Conservation (phyloP, 2,888 invertebrate species). For the Brenthis hecate region DNA sequence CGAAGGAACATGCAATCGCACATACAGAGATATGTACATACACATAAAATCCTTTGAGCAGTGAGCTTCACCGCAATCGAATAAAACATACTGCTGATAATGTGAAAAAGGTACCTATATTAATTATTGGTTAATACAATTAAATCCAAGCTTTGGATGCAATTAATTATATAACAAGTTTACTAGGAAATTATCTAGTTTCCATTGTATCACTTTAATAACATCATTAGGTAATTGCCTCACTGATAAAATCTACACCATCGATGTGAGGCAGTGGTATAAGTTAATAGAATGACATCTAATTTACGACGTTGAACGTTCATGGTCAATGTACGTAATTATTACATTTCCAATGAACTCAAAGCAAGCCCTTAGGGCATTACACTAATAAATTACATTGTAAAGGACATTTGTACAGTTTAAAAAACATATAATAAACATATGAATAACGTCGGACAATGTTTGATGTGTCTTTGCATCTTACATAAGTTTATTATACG, state of each 20-base stretch:
- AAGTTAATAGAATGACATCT: slow-evolving; percentile 2
- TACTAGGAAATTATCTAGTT: slow-evolving; percentile 9
- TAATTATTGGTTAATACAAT: not conserved
- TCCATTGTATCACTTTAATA: slow-evolving; percentile 5
- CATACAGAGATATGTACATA: too few species aligned
- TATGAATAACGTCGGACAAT: too few species aligned
- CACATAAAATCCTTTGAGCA: too few species aligned
- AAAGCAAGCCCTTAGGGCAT: not conserved
- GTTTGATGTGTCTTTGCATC: too few species aligned
- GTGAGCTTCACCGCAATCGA: too few species aligned
- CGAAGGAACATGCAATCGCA: too few species aligned
- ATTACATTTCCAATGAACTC: not conserved
- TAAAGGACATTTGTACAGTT: not conserved
- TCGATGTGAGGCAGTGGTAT: not conserved
- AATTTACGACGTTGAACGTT: not conserved
- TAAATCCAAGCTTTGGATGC: not conserved
- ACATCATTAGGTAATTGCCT: slow-evolving; percentile 10
- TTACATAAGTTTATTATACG: too few species aligned
- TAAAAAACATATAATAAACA: too few species aligned
- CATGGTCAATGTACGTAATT: slow-evolving; percentile 3
- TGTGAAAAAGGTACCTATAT: too few species aligned
- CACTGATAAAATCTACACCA: slow-evolving; percentile 13
- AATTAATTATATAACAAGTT: slow-evolving; percentile 4
- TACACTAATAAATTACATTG: slow-evolving; percentile 1
- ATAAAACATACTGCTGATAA: too few species aligned